phyloP scores from a whole-genome alignment of 2,888 invertebrate genomes.

The Ditylenchus weischeri region DNA sequence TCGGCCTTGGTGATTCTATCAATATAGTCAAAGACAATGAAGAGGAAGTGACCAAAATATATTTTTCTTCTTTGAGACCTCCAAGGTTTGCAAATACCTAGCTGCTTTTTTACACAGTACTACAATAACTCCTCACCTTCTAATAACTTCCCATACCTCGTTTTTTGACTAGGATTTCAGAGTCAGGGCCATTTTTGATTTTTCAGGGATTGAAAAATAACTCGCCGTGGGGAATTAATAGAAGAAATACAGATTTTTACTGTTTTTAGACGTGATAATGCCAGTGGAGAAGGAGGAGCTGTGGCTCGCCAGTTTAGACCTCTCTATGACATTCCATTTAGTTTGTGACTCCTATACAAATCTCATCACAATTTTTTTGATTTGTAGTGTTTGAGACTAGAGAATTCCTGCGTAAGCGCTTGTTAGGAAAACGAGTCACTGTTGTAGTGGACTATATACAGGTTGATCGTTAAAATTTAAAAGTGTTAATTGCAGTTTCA shows the following conservation, averaged over 20 bases:
- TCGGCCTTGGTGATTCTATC: conserved; percentile 88
- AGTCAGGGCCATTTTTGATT: no score
- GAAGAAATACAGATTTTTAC: no score
- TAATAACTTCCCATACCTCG: no score
- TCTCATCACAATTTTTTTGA: neutral
- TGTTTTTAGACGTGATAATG: conserved; percentile 16
- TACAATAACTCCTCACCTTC: no score
- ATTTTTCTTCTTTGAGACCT: conserved; percentile 89
- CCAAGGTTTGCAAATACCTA: conserved; percentile 71
- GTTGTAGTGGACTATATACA: conserved; percentile 93
- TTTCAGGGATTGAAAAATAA: no score
- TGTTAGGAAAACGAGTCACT: conserved; percentile 81
- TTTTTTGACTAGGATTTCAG: no score
- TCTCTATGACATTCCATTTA: conserved; percentile 94
- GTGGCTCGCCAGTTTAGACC: conserved; percentile 66
- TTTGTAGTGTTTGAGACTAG: conserved; percentile 72
- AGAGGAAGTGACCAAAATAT: conserved; percentile 77
- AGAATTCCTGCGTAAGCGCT: conserved; percentile 88
- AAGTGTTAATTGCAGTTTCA: neutral
- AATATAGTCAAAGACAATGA: conserved; percentile 78
- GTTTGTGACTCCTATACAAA: conserved; percentile 67
- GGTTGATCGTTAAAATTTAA: conserved; percentile 63
- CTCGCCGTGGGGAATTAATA: no score
- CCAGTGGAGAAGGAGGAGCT: conserved; percentile 32
- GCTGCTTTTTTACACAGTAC: neutral